phyloP scores from a whole-genome alignment of 2,797 vertebrate genomes.

The Melanotaenia boesemani region DNA sequence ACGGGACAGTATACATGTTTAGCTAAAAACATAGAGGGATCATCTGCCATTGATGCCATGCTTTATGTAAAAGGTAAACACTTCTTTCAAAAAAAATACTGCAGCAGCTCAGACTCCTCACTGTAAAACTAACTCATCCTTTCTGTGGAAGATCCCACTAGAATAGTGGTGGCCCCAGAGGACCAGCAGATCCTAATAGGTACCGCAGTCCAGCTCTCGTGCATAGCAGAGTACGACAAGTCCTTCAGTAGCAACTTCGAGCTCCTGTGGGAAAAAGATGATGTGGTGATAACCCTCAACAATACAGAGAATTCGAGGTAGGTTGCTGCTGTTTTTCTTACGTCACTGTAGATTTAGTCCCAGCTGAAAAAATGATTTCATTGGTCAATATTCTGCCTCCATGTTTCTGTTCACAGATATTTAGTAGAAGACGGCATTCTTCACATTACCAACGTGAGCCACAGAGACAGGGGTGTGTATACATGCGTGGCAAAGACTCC shows the following conservation, averaged over 20 bases:
- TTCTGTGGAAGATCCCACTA: conserved; percentile 88
- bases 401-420: conserved; percentile 80
- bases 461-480: conserved; percentile 90
- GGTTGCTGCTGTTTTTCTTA: conserved; percentile 35
- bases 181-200: conserved; percentile 86
- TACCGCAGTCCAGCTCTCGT: conserved; percentile 86
- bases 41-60: conserved; percentile 84
- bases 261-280: conserved; percentile 92
- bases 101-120: conserved; percentile 20
- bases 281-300: conserved; percentile 82
- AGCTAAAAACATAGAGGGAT: conserved; percentile 89
- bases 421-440: conserved; percentile 86
- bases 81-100: background rate
- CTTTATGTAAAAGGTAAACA: conserved; percentile 91
- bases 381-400: conserved; percentile 42
- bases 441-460: conserved; percentile 88
- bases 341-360: conserved; percentile 24
- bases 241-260: conserved; percentile 88
- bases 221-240: conserved; percentile 88
- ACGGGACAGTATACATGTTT: conserved; percentile 90
- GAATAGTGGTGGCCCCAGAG: conserved; percentile 84
- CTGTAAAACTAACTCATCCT: conserved; percentile 51
- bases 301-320: conserved; percentile 87
- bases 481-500: conserved; percentile 87
- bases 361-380: conserved; percentile 29